Percentiles rank a stretch among this genome's conserved stretches.
phyloP scores from a whole-genome alignment of 2,113 vertebrate species.

The Pachycephala philippinensis region DNA sequence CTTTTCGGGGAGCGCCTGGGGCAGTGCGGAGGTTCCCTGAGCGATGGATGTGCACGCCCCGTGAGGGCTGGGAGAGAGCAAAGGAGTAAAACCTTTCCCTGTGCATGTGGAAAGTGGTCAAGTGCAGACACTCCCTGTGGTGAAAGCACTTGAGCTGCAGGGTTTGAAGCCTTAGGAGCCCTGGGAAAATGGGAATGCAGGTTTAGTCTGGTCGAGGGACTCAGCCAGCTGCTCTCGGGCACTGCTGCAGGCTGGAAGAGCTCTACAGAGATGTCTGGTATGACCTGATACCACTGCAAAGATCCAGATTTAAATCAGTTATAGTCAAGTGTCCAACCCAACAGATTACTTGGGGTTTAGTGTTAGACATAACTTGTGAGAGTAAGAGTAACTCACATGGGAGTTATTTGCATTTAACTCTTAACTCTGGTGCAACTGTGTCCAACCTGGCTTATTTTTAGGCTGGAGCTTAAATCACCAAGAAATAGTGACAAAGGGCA shows the following conservation, averaged over 20 bases:
- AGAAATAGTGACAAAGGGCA: background rate
- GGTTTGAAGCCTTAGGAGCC: background rate
- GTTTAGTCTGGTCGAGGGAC: background rate
- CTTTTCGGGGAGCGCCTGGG: background rate
- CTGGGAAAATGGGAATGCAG: background rate
- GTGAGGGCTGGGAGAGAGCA: fast-evolving
- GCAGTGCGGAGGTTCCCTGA: background rate
- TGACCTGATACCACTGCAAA: background rate
- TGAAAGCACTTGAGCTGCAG: background rate
- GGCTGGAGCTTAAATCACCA: background rate
- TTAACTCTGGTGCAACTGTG: background rate
- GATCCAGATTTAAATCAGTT: background rate
- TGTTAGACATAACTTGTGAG: background rate
- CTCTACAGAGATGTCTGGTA: background rate
- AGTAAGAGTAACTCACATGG: fast-evolving
- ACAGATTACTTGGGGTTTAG: background rate
- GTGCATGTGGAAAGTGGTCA: background rate
- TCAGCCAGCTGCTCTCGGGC: background rate
- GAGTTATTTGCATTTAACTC: background rate
- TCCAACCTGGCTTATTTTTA: background rate
- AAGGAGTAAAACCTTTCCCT: background rate
- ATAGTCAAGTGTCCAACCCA: background rate
- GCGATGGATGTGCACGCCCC: background rate
- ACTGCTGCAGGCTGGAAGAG: background rate
- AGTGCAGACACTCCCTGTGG: background rate